Evolutionary conservation across 2,888 invertebrate genomes (phyloP).

Genomic region (Nemapogon koenigi): DNA sequence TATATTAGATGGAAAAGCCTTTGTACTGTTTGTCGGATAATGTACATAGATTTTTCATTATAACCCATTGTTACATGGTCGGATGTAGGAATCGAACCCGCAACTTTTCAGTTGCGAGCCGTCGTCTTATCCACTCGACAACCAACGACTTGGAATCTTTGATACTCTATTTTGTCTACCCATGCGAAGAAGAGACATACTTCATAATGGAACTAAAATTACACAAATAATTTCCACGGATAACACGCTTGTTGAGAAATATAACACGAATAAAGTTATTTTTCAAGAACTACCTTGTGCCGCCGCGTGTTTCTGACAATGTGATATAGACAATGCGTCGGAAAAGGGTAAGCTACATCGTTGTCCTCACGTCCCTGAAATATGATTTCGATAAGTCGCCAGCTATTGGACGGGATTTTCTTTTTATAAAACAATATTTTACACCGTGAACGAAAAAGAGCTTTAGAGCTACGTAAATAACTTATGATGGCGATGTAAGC

Average conservation of each 20-base stretch:
- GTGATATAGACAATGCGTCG: constrained; percentile 55
- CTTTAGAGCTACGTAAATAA: too few relatives aligned
- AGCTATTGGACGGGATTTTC: constrained; percentile 48
- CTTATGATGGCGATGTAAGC: too few relatives aligned
- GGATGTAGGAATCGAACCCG: too few relatives aligned
- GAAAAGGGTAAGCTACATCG: constrained; percentile 52
- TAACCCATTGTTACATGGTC: too few relatives aligned
- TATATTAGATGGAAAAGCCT: too few relatives aligned
- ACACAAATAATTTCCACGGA: constrained; percentile 3
- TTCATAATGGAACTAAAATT: neutral
- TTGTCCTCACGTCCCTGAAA: constrained; percentile 53
- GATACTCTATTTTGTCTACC: too few relatives aligned
- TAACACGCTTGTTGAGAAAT: constrained; percentile 38
- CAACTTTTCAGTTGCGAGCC: too few relatives aligned
- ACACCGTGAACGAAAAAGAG: constrained; percentile 21
- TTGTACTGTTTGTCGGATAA: too few relatives aligned
- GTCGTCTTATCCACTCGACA: too few relatives aligned
- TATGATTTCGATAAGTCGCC: constrained; percentile 61
- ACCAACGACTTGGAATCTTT: too few relatives aligned
- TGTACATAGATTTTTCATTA: too few relatives aligned
- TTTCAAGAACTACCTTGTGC: constrained; percentile 50
- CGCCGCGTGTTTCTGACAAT: constrained; percentile 59
- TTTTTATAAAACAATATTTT: constrained; percentile 50
- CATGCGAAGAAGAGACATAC: too few relatives aligned
- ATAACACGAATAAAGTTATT: constrained; percentile 53